phyloP scores from a whole-genome alignment of 2,797 vertebrate genomes.

The Phoebastria nigripes region DNA sequence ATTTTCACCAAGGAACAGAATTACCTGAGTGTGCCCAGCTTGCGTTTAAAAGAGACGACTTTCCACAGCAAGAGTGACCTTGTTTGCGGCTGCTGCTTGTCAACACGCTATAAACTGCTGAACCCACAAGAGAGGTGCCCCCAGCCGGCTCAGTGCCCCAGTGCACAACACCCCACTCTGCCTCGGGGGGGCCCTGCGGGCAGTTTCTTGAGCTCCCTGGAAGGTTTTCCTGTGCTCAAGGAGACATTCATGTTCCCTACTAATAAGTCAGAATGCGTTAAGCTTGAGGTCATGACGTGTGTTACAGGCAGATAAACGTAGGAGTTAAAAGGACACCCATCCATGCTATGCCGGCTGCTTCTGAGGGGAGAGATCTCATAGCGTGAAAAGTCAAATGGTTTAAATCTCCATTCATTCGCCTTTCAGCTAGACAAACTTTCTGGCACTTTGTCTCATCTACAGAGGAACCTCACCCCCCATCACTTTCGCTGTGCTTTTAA shows the following conservation, averaged over 20 bases:
- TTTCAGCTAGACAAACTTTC: background rate
- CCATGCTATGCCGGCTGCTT: background rate
- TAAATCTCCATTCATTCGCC: background rate
- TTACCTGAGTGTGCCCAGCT: background rate
- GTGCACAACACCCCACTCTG: accelerated
- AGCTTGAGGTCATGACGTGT: background rate
- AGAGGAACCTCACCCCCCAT: background rate
- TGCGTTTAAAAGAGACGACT: background rate
- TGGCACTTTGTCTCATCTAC: background rate
- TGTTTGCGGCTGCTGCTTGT: background rate
- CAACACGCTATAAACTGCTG: background rate
- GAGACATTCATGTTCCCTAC: accelerated
- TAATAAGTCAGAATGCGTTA: background rate
- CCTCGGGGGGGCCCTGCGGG: accelerated
- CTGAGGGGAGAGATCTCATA: background rate
- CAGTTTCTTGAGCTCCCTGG: background rate
- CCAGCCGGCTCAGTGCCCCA: background rate
- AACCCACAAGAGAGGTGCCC: background rate
- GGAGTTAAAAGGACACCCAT: background rate
- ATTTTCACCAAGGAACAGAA: background rate
- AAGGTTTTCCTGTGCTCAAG: background rate
- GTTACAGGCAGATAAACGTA: background rate
- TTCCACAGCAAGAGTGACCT: background rate
- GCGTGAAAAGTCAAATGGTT: background rate
- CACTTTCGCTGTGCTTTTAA: background rate